Conservation (phyloP, 2,888 invertebrate genomes). For the Drosophila lutescens region DNA sequence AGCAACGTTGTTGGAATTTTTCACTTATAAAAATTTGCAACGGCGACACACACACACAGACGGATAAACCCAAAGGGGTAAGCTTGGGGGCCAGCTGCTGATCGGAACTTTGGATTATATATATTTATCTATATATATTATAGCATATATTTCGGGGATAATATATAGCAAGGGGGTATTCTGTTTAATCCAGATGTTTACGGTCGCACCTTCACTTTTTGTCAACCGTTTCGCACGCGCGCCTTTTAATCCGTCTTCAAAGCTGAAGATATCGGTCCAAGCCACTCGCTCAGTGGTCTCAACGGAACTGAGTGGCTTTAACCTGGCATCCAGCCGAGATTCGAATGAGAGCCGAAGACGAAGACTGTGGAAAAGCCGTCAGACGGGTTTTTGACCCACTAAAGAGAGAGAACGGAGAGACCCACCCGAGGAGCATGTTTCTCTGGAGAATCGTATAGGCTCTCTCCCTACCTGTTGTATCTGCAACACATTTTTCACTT, state of each 20-base stretch:
- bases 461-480: constrained; percentile 65
- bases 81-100: constrained; percentile 31
- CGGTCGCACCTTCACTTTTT: constrained; percentile 75
- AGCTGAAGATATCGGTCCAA: constrained; percentile 22
- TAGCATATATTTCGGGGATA: background rate
- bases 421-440: background rate
- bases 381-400: constrained; percentile 67
- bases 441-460: background rate
- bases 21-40: constrained; percentile 75
- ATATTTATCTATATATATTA: background rate
- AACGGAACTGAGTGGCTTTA: constrained; percentile 80
- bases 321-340: constrained; percentile 48
- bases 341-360: constrained; percentile 32
- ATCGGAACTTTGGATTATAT: background rate
- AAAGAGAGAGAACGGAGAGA: constrained; percentile 1
- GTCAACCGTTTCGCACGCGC: constrained; percentile 42
- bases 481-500: constrained; percentile 82
- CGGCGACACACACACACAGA: constrained; percentile 48
- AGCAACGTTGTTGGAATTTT: constrained; percentile 78
- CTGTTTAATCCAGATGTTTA: background rate
- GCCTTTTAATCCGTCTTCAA: constrained; percentile 16
- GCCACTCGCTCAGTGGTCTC: constrained; percentile 82
- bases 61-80: constrained; percentile 9
- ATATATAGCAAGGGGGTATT: background rate
- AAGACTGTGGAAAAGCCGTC: constrained; percentile 68